These are phyloP conservation scores for Montipora efflorescens DNA, from an alignment of 64 coral and sea anemone species.

Conservation along the genomic window DNA sequence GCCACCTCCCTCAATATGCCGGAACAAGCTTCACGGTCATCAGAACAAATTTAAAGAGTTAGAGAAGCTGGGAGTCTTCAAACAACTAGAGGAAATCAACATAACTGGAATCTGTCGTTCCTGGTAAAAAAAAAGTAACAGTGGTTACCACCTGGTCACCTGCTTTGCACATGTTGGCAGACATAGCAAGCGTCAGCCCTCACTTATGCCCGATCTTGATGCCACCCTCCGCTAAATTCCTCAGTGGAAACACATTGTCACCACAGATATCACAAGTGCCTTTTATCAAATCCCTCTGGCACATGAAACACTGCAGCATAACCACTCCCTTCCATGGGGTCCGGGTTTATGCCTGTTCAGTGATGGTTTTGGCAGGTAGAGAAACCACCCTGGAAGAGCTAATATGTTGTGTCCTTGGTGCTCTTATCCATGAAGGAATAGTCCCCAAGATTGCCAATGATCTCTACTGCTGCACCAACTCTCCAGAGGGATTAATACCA, in stretches of 20 bases:
- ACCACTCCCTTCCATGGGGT: not conserved
- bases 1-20: conserved; percentile 34
- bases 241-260: conserved; percentile 8
- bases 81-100: not conserved
- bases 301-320: conserved; percentile 24
- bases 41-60: conserved; percentile 61
- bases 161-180: conserved; percentile 7
- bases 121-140: not conserved
- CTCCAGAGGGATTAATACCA: not conserved
- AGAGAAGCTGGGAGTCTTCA: conserved; percentile 23
- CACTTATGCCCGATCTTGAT: not conserved
- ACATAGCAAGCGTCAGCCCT: conserved; percentile 3
- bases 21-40: conserved; percentile 31
- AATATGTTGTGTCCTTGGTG: conserved; percentile 29
- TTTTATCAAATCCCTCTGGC: conserved; percentile 43
- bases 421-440: not conserved
- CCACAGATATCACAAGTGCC: conserved; percentile 24
- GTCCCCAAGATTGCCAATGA: not conserved
- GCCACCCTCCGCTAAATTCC: too few species aligned
- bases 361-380: too few species aligned
- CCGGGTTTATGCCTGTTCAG: too few species aligned
- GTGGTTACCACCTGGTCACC: not conserved
- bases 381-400: too few species aligned
- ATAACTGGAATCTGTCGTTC: not conserved
- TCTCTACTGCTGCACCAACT: conserved; percentile 26